Evolutionary conservation across 2,888 invertebrate species (phyloP).

Genomic region (Hemistola chrysoprasaria): DNA sequence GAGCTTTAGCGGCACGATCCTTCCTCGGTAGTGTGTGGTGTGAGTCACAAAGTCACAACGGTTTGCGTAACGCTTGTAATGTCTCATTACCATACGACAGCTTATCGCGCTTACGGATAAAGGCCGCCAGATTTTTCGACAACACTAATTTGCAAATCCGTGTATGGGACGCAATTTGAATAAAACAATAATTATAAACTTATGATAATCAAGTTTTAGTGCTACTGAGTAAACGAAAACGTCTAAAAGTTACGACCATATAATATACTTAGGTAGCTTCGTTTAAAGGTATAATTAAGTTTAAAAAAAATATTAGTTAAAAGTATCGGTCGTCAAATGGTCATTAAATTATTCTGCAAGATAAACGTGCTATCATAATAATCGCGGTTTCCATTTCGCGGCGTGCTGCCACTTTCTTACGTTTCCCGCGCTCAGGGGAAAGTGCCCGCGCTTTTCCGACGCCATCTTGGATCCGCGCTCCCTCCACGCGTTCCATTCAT

Average conservation of each 20-base stretch:
- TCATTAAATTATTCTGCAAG: constrained; percentile 54
- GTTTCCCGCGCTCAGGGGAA: constrained; percentile 78
- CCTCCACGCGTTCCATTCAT: constrained; percentile 32
- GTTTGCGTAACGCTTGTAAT: constrained; percentile 38
- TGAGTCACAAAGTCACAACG: constrained; percentile 39
- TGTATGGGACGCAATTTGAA: background rate
- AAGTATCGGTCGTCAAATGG: constrained; percentile 16
- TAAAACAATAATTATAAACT: no score
- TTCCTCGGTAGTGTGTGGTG: constrained; percentile 30
- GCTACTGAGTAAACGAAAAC: no score
- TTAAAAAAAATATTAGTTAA: no score
- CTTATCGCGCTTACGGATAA: constrained; percentile 31
- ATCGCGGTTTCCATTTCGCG: constrained; percentile 79
- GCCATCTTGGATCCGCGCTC: constrained; percentile 64
- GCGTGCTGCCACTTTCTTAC: constrained; percentile 70
- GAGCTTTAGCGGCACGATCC: constrained; percentile 28
- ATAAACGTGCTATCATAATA: constrained; percentile 67
- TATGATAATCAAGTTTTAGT: no score
- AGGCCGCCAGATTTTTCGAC: constrained; percentile 17
- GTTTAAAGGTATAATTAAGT: no score
- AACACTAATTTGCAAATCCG: constrained; percentile 24
- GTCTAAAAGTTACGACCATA: no score
- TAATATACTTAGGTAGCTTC: no score
- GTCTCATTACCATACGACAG: constrained; percentile 36
- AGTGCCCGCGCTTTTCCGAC: constrained; percentile 78